These are phyloP conservation scores for Ploceus nigricollis DNA, from an alignment of 2,113 vertebrate genomes.

Conservation along the genomic window DNA sequence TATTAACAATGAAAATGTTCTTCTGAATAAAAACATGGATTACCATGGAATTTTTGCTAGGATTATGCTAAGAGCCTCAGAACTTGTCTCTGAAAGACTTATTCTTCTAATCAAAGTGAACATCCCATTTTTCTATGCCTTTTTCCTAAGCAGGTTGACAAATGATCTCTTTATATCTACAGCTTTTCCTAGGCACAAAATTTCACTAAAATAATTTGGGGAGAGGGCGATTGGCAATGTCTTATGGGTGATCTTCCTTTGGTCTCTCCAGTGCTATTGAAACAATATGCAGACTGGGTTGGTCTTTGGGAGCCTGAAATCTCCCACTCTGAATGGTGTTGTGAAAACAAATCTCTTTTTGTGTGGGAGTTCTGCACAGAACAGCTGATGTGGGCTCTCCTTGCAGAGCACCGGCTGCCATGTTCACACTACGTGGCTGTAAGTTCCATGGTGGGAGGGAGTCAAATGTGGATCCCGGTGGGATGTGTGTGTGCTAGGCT, in stretches of 20 bases:
- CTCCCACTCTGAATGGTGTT: neutral
- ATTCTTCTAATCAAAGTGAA: neutral
- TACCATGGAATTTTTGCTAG: neutral
- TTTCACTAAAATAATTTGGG: neutral
- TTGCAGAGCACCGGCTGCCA: neutral
- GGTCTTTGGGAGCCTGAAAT: neutral
- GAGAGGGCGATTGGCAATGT: neutral
- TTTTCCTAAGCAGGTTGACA: neutral
- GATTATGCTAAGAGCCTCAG: neutral
- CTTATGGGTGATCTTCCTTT: neutral
- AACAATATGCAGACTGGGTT: neutral
- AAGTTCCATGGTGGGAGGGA: neutral
- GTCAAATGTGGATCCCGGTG: neutral
- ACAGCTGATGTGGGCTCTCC: neutral
- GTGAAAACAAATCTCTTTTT: neutral
- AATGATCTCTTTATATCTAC: neutral
- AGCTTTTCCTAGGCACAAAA: neutral
- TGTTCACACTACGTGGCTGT: neutral
- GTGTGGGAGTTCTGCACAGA: neutral
- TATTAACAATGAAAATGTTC: neutral
- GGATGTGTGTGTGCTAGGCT: neutral
- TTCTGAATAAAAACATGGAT: constrained; percentile 11
- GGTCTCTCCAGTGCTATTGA: neutral
- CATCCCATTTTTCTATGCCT: neutral
- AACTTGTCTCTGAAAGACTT: neutral